A percentile compares a stretch with the other conserved stretches of the same genome.
Evolutionary conservation across 2,113 vertebrate species (phyloP).

Genomic region (Gila orcuttii): DNA sequence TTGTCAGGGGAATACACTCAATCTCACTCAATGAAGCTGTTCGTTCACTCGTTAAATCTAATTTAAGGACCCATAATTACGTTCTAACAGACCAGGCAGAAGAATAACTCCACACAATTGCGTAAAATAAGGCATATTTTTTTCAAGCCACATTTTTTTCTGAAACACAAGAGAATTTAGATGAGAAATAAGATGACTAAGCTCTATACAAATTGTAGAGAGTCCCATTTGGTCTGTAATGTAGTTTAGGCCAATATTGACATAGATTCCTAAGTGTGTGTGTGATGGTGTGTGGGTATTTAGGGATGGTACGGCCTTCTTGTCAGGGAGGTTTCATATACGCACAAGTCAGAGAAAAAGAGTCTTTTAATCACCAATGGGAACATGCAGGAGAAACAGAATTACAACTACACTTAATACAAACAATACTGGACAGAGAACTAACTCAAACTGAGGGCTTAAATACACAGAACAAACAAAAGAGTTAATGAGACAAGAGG

Average conservation of each 20-base stretch:
- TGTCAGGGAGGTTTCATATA: neutral
- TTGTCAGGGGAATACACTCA: slow-evolving; percentile 29
- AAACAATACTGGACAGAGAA: too few species aligned
- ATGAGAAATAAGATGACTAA: neutral
- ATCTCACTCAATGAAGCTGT: slow-evolving; percentile 46
- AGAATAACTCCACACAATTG: slow-evolving; percentile 37
- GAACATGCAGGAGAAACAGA: too few species aligned
- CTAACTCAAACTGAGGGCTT: too few species aligned
- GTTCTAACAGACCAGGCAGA: slow-evolving; percentile 38
- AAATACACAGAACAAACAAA: too few species aligned
- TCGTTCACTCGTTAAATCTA: slow-evolving; percentile 38
- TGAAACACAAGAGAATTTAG: neutral
- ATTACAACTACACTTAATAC: too few species aligned
- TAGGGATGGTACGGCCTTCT: neutral
- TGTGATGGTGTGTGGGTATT: neutral
- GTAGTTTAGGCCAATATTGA: slow-evolving; percentile 27
- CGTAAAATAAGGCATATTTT: slow-evolving; percentile 13
- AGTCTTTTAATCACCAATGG: too few species aligned
- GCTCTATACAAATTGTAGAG: neutral
- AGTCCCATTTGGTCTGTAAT: slow-evolving; percentile 10
- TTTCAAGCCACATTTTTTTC: neutral
- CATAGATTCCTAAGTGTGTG: neutral
- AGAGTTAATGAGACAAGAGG: too few species aligned
- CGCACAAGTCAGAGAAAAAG: too few species aligned
- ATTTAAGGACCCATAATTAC: slow-evolving; percentile 43